Evolutionary conservation across 2,797 vertebrate genomes (phyloP).

Genomic region (Coranthus polyacanthus): DNA sequence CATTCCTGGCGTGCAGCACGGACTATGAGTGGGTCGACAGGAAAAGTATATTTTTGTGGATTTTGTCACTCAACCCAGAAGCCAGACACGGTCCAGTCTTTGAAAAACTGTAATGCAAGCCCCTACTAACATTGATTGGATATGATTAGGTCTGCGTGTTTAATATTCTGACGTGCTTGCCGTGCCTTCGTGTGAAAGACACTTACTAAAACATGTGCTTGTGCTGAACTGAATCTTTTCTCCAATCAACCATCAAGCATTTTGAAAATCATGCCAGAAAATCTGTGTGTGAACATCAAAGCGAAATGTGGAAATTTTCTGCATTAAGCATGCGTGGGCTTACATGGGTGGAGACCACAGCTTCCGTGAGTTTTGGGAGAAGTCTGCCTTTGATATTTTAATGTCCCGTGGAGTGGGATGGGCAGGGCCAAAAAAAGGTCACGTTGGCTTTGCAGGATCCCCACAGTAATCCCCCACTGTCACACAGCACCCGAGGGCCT

Average conservation of each 20-base stretch:
- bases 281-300: conserved; percentile 61
- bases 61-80: conserved; percentile 54
- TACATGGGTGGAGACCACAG: conserved; percentile 67
- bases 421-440: conserved; percentile 54
- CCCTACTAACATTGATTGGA: conserved; percentile 25
- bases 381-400: conserved; percentile 76
- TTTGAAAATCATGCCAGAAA: conserved; percentile 49
- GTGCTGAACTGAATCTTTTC: conserved; percentile 31
- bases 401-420: conserved; percentile 61
- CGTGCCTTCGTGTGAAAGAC: conserved; percentile 32
- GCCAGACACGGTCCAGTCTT: conserved; percentile 33
- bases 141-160: conserved; percentile 30
- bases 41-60: conserved; percentile 58
- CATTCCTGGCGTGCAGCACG: conserved; percentile 46
- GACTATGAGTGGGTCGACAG: conserved; percentile 44
- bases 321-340: conserved; percentile 42
- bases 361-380: conserved; percentile 71
- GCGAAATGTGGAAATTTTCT: conserved; percentile 56
- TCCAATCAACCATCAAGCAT: conserved; percentile 65
- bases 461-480: conserved; percentile 35
- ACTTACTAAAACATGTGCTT: conserved; percentile 8
- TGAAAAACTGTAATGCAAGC: conserved; percentile 26
- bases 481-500: conserved; percentile 26
- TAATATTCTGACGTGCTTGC: conserved; percentile 6
- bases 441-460: conserved; percentile 22